These are phyloP conservation scores for Patiria miniata DNA, from an alignment of 35 echinoderm and acorn worm genomes.

Conservation along the genomic window DNA sequence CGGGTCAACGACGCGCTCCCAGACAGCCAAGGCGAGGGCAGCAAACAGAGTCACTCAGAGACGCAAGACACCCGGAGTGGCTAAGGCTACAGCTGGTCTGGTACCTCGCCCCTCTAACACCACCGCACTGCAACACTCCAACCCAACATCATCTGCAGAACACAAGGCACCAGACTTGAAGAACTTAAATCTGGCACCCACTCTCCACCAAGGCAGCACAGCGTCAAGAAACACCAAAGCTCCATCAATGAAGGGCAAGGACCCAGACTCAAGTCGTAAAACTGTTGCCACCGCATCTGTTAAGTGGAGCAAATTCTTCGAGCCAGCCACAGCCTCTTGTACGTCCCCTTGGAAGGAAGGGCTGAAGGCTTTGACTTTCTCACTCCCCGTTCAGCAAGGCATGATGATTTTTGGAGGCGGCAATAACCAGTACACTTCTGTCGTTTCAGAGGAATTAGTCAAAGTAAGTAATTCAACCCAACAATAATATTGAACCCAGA, in stretches of 20 bases:
- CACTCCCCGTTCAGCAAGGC: not conserved
- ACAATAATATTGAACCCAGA: no score
- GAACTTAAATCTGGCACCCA: not conserved
- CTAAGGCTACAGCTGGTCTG: not conserved
- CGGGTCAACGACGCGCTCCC: not conserved
- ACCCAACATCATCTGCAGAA: not conserved
- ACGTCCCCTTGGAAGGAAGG: constrained; percentile 8
- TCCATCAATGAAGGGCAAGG: not conserved
- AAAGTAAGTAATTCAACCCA: no score
- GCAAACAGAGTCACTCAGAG: not conserved
- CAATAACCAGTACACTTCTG: no score
- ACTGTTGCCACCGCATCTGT: not conserved
- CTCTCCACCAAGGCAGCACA: not conserved
- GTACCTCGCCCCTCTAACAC: not conserved
- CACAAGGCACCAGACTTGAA: not conserved
- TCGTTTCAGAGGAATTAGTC: no score
- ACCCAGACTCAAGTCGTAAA: not conserved
- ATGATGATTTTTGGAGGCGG: not conserved
- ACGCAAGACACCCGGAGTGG: not conserved
- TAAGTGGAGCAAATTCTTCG: not conserved
- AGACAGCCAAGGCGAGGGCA: not conserved
- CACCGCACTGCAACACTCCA: not conserved
- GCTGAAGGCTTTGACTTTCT: not conserved
- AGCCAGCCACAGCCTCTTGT: not conserved
- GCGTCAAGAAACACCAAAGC: not conserved